Base-by-base conservation (phyloP, 2,888 invertebrate species). In the Ischnura elegans region DNA sequence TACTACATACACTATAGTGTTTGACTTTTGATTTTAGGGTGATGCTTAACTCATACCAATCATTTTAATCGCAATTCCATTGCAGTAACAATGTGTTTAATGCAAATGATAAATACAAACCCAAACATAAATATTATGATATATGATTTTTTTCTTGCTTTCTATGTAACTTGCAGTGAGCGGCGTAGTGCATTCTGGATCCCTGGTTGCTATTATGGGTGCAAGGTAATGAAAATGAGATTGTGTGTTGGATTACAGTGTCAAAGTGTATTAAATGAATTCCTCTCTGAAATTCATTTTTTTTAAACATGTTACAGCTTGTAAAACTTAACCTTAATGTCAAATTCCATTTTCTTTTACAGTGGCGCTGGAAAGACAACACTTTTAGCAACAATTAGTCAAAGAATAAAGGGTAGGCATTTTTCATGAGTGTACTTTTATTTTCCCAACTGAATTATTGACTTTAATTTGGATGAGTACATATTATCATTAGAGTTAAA, bases 291-390 rank as follows among this genome's bases (percentile, higher is more conserved):
- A 43, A 66, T n/a, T 61, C 45, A 19, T n/a, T 36, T 87, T 1
- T 47, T 84, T 84, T 93, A n/a, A 13, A 93, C 61, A 86, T 93
- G 61, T 51, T 87, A 86, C 93, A 66, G 42, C 93, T 25, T 61
- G 61, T 1, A 3, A 61, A 25, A 61, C 21, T 61, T n/a, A 3
- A 21, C 61, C 21, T 25, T 4, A n/a, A n/a, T n/a, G n/a, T 36
- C 93, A 84, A 66, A 84, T 93, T 43, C 61, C 16, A 94, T 90
- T 94, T 94, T 94, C 93, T 94, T 93, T 95, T 96, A 95, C 95
- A 98, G 98, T 96, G 98, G 98, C 87, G 97, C 97, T 85, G 98
- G 98, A 21, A 98, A 98, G 96, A 98, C 98, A 66, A 97, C 98
- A 86, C 96, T 98, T 0, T 95, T 98, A 19, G 97, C 98, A 6